These are phyloP conservation scores for Hypsibius dujardini DNA, from an alignment of 1,140 invertebrate genomes.

Conservation along the genomic window DNA sequence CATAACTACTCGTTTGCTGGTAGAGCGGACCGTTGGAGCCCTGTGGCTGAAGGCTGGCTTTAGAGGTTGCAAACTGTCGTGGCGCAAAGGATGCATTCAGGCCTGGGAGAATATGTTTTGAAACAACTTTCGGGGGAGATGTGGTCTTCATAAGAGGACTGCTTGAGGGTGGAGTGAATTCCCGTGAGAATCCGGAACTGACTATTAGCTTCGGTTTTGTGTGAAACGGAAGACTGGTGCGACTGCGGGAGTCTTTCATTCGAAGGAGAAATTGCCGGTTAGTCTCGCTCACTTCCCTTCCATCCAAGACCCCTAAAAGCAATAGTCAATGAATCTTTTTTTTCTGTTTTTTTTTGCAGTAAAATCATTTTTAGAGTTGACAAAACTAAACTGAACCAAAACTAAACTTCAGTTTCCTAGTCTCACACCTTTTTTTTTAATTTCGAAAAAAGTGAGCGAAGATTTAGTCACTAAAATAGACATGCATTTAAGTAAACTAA, in stretches of 20 bases:
- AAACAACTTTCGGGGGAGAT: neutral
- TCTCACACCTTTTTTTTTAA: no score
- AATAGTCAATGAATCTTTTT: neutral
- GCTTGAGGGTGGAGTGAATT: neutral
- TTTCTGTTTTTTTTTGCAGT: no score
- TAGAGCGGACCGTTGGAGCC: neutral
- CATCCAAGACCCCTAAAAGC: conserved; percentile 31
- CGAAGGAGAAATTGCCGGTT: conserved; percentile 30
- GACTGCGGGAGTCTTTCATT: conserved; percentile 1
- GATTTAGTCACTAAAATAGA: no score
- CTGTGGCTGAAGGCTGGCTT: neutral
- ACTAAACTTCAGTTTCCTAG: no score
- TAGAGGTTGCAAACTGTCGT: neutral
- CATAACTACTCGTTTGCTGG: neutral
- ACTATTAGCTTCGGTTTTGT: neutral
- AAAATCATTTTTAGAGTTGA: no score
- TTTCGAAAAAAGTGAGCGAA: no score
- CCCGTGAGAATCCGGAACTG: neutral
- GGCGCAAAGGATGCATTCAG: neutral
- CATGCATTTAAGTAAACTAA: no score
- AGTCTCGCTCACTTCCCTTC: conserved; percentile 32
- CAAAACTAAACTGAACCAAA: no score
- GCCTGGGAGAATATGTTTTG: neutral
- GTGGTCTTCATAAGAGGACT: neutral
- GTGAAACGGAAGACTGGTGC: neutral